Percentiles rank a stretch among this genome's conserved stretches.
Conservation (phyloP, 1,140 invertebrate species). For the Drosophila trapezifrons region DNA sequence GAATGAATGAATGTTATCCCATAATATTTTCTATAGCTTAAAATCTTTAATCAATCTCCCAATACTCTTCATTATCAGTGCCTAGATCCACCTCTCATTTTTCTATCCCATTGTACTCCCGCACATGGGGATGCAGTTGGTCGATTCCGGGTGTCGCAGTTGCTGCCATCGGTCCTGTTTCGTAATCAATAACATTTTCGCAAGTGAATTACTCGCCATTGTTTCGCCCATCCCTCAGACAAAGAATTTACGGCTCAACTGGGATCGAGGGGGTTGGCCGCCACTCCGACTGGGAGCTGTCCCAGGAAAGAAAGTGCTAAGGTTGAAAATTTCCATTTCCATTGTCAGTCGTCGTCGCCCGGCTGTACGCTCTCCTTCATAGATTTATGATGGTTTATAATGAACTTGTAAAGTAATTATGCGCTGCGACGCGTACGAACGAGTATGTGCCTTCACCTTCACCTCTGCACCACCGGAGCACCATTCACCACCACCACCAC, state of each 20-base stretch:
- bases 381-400: constrained; percentile 84
- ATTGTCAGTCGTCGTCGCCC: constrained; percentile 40
- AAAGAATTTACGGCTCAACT: constrained; percentile 38
- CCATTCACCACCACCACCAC: constrained; percentile 11
- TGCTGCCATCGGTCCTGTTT: constrained; percentile 62
- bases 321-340: constrained; percentile 67
- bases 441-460: constrained; percentile 50
- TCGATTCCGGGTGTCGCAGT: constrained; percentile 40
- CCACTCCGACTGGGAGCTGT: background rate
- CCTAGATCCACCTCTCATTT: too few species aligned
- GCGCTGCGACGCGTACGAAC: constrained; percentile 73
- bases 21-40: too few species aligned
- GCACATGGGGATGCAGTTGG: constrained; percentile 42
- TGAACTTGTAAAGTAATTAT: constrained; percentile 84
- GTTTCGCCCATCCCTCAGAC: constrained; percentile 56
- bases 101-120: constrained; percentile 41
- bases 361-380: constrained; percentile 45
- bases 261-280: constrained; percentile 6
- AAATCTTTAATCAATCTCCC: too few species aligned
- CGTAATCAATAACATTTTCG: constrained; percentile 81
- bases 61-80: too few species aligned
- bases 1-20: too few species aligned
- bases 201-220: constrained; percentile 82
- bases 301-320: constrained; percentile 60
- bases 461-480: constrained; percentile 20